These are phyloP conservation scores for Tetramorium bicarinatum DNA, from an alignment of 2,888 invertebrate species.

Conservation along the genomic window DNA sequence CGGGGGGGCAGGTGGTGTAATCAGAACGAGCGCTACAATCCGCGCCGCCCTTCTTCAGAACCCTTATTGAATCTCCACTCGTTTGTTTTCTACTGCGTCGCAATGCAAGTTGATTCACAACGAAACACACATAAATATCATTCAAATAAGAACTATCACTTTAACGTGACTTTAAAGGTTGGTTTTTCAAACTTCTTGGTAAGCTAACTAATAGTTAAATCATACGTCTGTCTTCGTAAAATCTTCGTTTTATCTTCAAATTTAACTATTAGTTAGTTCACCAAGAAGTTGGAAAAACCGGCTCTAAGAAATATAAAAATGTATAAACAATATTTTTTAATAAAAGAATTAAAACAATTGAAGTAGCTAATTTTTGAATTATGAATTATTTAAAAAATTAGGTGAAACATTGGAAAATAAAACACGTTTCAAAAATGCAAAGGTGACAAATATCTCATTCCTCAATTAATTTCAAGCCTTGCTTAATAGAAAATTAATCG, in stretches of 20 bases:
- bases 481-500: not conserved
- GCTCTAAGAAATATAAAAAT: not conserved
- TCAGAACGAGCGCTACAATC: conserved; percentile 75
- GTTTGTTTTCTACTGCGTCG: conserved; percentile 66
- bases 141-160: not conserved
- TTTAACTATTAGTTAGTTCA: no score
- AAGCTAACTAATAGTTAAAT: no score
- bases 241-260: no score
- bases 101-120: conserved; percentile 66
- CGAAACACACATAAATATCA: conserved; percentile 30
- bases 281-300: no score
- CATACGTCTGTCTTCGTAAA: no score
- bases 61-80: conserved; percentile 46
- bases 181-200: no score
- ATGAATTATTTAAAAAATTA: not conserved
- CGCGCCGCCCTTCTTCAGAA: conserved; percentile 63
- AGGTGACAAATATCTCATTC: not conserved
- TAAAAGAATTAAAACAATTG: not conserved
- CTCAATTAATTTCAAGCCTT: not conserved
- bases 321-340: not conserved
- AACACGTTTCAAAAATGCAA: not conserved
- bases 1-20: conserved; percentile 76
- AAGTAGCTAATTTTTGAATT: not conserved
- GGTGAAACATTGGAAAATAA: not conserved
- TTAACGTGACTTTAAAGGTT: no score